Evolutionary conservation across 1,140 invertebrate species (phyloP), one percentile per base, ranked within the genome.

Genomic region (Micrasema minimum): DNA sequence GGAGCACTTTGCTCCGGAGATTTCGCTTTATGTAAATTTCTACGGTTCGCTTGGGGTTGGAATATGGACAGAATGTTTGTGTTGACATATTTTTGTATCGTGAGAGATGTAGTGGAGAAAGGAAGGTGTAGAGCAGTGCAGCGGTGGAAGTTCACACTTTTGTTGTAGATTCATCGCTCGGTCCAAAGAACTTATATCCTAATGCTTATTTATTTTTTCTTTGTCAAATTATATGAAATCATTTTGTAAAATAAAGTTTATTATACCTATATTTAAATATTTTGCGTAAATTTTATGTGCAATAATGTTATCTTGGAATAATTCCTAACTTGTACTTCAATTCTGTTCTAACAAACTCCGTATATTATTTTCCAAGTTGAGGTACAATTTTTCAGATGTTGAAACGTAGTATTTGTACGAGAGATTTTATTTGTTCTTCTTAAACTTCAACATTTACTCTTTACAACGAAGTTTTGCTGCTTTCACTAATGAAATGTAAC

Each of bases 51-150:
- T 46, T 46, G n/a, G n/a, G 20, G 45, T 46, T 31, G 23, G 41
- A 61, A 22, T 18, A 64, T 64, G 7, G 26, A 64, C 61, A 64
- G 10, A 18, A 43, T 46, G 65, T 14, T 66, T 45, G 48, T 48
- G 48, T 26, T 16, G 65, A 26, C 48, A 43, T 68, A 68, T 68
- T 68, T 68, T 68, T 68, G 55, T 68, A 68, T 57, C 12, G 61
- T 22, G 64, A 37, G 64, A 51, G 64, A 38, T 31, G 64, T 37
- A 66, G 45, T 14, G 23, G 46, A 31, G 26, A 7, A 31, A 31
- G 26, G 26, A 51, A n/a, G 46, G 37, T 16, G 35, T n/a, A 31
- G 48, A 22, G 20, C 50, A 51, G 64, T 16, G 46, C 46, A 51
- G 48, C 64, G 50, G 45, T 46, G 43, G 59, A 41, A 64, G 26